These are phyloP conservation scores for Cyphomyrus plagiostoma DNA, from an alignment of 2,113 vertebrate species.

Conservation along the genomic window DNA sequence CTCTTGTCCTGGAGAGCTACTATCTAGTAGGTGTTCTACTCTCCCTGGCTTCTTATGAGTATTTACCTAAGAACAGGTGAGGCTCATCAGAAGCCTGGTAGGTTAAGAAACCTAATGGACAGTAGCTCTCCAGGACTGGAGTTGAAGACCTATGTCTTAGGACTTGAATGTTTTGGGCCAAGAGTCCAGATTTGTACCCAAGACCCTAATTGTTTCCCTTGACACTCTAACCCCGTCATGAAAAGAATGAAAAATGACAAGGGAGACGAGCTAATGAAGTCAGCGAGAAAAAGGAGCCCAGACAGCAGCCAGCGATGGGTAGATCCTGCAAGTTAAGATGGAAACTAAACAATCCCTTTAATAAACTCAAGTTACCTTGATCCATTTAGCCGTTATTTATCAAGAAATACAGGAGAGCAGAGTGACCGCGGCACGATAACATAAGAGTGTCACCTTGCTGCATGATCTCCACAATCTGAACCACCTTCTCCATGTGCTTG, in stretches of 20 bases:
- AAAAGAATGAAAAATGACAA: neutral
- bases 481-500: conserved; percentile 90
- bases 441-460: conserved; percentile 71
- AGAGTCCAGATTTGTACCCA: neutral
- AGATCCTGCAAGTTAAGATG: neutral
- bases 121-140: too few relatives aligned
- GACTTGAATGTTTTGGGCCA: neutral
- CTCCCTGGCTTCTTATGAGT: too few relatives aligned
- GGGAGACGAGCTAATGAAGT: neutral
- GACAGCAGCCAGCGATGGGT: neutral
- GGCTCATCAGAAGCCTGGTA: too few relatives aligned
- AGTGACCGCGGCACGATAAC: neutral
- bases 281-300: neutral
- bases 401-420: neutral
- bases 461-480: conserved; percentile 96
- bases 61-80: too few relatives aligned
- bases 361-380: neutral
- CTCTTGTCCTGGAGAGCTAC: too few relatives aligned
- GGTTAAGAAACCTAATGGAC: too few relatives aligned
- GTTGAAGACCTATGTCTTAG: neutral
- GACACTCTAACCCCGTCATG: neutral
- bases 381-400: neutral
- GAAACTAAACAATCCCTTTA: neutral
- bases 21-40: too few relatives aligned
- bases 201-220: neutral